Evolutionary conservation across 2,888 invertebrate genomes (phyloP), one percentile per base, ranked within the genome.

Genomic region (Loripinus fragilis): DNA sequence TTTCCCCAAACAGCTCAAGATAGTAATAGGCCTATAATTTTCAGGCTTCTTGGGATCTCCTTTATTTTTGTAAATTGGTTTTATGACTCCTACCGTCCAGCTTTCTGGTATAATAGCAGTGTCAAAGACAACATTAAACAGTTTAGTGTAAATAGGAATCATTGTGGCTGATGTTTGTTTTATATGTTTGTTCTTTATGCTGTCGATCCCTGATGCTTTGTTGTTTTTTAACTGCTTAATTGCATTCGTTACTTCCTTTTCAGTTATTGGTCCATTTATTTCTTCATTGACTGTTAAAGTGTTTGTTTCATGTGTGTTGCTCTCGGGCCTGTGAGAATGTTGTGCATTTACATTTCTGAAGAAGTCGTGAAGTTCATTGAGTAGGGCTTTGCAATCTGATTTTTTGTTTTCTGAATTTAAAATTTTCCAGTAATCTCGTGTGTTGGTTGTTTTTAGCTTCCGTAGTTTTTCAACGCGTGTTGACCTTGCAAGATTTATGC

Each of bases 41-140:
- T 42, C 30, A 23, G 71, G 71, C 3, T 41, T 33, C 3, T 50
- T 25, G 20, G 12, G 8, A 33, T 64, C 41, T 17, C 71, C 55
- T 38, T 78, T 78, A 28, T 75, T 78, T 35, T 77, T 72, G 42
- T 33, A 72, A 23, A 72, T 68, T 12, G 77, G 77, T 17, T 35
- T 33, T 1, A 78, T 78, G 20, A 38, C 20, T 60, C 68, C 75
- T 10, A 25, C n/a, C 30, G 71, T 48, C 72, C 74, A 78, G 23
- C 20, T 35, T 28, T 41, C 23, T 60, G 74, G 78, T 0, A 78
- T 33, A 33, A 67, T 33, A 23, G 64, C 74, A 23, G 20, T 5
- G 20, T 74, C 42, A 12, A 77, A 68, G 8, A 73, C 35, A 7
- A 55, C 5, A 45, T 73, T 73, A 33, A 77, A 77, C 2, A 77